Conservation (phyloP, 53 echinoderm and acorn worm genomes). For the Holothuria leucospilota region DNA sequence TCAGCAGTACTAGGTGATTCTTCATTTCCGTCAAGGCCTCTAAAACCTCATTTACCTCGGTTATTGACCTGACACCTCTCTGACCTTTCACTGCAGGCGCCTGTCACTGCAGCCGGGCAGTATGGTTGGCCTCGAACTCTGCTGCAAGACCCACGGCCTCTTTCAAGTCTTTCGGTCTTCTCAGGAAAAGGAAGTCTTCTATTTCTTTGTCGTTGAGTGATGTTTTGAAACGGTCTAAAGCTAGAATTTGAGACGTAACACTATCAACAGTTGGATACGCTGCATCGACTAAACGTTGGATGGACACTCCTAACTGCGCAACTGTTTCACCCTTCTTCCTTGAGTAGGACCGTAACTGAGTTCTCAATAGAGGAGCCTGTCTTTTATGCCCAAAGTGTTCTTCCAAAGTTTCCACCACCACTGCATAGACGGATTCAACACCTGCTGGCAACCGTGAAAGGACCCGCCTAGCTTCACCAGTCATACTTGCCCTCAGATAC, state of each 20-base stretch:
- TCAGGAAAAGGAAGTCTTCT: conserved; percentile 17
- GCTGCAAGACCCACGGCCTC: conserved; percentile 10
- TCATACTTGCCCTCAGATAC: neutral
- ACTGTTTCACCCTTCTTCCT: neutral
- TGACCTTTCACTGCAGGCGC: conserved; percentile 14
- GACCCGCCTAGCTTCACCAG: conserved; percentile 24
- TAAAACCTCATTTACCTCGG: neutral
- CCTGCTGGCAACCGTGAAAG: conserved; percentile 2
- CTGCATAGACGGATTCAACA: neutral
- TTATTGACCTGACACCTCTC: neutral
- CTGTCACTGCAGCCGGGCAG: neutral
- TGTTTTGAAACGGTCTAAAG: neutral
- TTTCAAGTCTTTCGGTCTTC: conserved; percentile 22
- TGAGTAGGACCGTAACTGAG: neutral
- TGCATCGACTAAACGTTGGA: neutral
- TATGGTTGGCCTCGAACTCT: conserved; percentile 16
- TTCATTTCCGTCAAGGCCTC: neutral
- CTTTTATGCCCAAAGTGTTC: neutral
- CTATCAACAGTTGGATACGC: conserved; percentile 18
- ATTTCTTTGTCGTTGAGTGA: conserved; percentile 15
- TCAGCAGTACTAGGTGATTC: neutral
- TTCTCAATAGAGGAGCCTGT: neutral
- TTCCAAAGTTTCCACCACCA: conserved; percentile 7
- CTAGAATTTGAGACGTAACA: neutral
- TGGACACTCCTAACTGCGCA: neutral